Evolutionary conservation across 2,113 vertebrate species (phyloP).

Genomic region (Semicossyphus pulcher): DNA sequence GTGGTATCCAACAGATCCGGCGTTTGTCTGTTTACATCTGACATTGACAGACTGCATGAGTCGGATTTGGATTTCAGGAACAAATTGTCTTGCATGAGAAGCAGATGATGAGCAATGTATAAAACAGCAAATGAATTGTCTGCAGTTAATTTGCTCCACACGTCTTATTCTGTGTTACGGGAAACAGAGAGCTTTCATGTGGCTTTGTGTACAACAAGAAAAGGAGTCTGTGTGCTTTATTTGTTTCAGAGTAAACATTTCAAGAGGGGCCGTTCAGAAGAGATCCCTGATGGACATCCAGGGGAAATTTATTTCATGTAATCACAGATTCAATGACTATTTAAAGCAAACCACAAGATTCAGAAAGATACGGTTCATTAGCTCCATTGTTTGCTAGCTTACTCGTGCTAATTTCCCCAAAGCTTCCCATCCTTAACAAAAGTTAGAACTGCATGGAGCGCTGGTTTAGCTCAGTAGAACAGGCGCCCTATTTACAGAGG

Average conservation of each 20-base stretch:
- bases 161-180: slow-evolving; percentile 44
- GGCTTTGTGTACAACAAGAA: slow-evolving; percentile 52
- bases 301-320: not conserved
- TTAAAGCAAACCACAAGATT: not conserved
- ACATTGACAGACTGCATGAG: slow-evolving; percentile 25
- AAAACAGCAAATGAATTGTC: slow-evolving; percentile 34
- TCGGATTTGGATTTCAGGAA: slow-evolving; percentile 31
- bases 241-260: slow-evolving; percentile 42
- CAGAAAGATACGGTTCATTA: slow-evolving; percentile 4
- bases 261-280: not conserved
- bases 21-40: slow-evolving; percentile 23
- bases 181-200: slow-evolving; percentile 54
- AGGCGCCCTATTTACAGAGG: too few relatives aligned
- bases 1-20: slow-evolving; percentile 1
- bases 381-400: too few relatives aligned
- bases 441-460: too few relatives aligned
- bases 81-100: slow-evolving; percentile 49
- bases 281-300: not conserved
- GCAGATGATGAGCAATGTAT: slow-evolving; percentile 35
- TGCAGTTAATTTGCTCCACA: slow-evolving; percentile 40
- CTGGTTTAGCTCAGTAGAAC: too few relatives aligned
- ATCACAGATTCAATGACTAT: not conserved
- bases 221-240: slow-evolving; percentile 41
- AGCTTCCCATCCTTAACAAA: not conserved
- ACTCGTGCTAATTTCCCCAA: too few relatives aligned